Conservation (phyloP, 2,113 vertebrate species). For the Calypte anna region DNA sequence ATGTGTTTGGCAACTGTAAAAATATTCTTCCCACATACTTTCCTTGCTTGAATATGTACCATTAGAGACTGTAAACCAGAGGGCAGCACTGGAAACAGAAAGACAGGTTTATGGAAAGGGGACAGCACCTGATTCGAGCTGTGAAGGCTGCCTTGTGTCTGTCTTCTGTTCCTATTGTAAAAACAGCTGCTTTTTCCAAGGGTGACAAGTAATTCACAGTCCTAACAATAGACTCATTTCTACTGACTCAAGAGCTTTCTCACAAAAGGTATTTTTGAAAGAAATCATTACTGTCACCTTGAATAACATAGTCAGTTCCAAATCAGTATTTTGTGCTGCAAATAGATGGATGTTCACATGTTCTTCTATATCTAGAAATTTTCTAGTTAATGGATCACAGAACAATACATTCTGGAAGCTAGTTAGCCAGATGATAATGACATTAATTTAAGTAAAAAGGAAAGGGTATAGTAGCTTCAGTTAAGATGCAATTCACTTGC, state of each 20-base stretch:
- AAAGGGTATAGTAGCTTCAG: slow-evolving; percentile 30
- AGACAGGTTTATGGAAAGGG: background rate
- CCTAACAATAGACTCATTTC: slow-evolving; percentile 12
- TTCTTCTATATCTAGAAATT: slow-evolving; percentile 36
- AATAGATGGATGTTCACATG: slow-evolving; percentile 19
- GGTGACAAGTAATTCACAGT: background rate
- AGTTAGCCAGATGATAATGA: slow-evolving; percentile 75
- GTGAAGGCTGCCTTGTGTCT: background rate
- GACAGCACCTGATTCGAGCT: background rate
- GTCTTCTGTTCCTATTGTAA: background rate
- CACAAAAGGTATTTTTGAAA: slow-evolving; percentile 16
- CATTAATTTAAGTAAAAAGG: slow-evolving; percentile 71
- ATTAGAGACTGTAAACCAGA: slow-evolving; percentile 4
- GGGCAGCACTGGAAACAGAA: background rate
- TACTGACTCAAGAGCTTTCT: slow-evolving; percentile 6
- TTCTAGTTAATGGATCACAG: slow-evolving; percentile 63
- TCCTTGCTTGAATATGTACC: background rate
- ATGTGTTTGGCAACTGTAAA: background rate
- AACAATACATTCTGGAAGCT: slow-evolving; percentile 45
- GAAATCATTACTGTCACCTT: slow-evolving; percentile 17
- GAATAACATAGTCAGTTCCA: background rate
- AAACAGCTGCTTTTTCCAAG: background rate
- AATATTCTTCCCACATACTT: background rate
- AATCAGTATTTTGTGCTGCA: slow-evolving; percentile 33
- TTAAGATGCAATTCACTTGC: slow-evolving; percentile 64